phyloP scores from a whole-genome alignment of 2,888 invertebrate genomes.

The Steromphala cineraria region DNA sequence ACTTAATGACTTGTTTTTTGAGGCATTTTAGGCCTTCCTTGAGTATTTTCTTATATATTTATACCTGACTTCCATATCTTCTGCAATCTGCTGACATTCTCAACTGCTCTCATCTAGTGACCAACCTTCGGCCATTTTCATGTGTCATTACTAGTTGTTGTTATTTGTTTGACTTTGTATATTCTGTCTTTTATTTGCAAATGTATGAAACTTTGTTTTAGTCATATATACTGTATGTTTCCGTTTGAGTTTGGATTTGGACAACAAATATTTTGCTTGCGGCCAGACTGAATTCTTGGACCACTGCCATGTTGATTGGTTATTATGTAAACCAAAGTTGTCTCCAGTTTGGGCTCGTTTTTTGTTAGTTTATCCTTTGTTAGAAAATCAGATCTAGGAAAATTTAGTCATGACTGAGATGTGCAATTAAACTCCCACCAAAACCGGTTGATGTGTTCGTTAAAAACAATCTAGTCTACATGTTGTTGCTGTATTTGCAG shows the following conservation, averaged over 20 bases:
- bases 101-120: not conserved
- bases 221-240: constrained; percentile 15
- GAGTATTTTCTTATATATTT: not conserved
- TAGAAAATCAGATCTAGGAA: not conserved
- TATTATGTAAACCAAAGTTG: not conserved
- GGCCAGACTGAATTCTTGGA: not conserved
- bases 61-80: not conserved
- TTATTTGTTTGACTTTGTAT: constrained; percentile 13
- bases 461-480: constrained; percentile 7
- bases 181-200: constrained; percentile 18
- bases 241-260: not conserved
- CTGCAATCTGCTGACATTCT: not conserved
- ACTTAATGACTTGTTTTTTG: not conserved
- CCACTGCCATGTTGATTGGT: constrained; percentile 1
- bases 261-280: not conserved
- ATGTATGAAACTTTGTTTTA: constrained; percentile 4
- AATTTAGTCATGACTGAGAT: not conserved
- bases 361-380: constrained; percentile 3
- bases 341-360: not conserved
- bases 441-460: constrained; percentile 19
- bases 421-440: constrained; percentile 12
- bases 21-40: not conserved
- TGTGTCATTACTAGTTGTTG: constrained; percentile 15
- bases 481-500: not conserved
- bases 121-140: constrained; percentile 8